phyloP scores from a whole-genome alignment of 2,888 invertebrate species.

The Andrena flavipes region DNA sequence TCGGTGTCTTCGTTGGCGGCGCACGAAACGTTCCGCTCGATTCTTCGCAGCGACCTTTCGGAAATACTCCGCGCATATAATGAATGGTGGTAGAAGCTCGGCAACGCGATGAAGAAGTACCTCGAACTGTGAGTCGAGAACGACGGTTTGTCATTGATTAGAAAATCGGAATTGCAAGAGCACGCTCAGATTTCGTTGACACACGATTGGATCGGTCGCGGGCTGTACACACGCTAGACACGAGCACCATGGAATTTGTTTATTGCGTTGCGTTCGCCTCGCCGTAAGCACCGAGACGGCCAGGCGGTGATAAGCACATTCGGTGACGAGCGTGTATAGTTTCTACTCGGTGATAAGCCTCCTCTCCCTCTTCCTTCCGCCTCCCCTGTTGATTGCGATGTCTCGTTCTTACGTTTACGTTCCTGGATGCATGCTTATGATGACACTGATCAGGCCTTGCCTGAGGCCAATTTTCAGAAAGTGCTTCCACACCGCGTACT shows the following conservation, averaged over 20 bases:
- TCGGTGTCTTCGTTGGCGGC: neutral
- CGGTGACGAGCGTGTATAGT: neutral
- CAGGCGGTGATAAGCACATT: slow-evolving; percentile 18
- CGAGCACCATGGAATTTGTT: slow-evolving; percentile 1
- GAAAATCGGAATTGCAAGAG: neutral
- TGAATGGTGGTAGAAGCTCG: slow-evolving; percentile 42
- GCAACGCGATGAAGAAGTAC: slow-evolving; percentile 65
- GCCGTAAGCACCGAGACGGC: neutral
- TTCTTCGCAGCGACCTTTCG: slow-evolving; percentile 16
- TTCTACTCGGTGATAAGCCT: neutral
- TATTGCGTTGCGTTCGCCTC: neutral
- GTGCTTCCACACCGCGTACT: slow-evolving; percentile 92
- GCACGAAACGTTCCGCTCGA: slow-evolving; percentile 25
- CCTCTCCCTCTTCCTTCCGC: no score
- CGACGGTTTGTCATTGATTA: neutral
- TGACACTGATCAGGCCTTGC: slow-evolving; percentile 78
- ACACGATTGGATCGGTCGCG: no score
- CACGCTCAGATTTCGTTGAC: no score
- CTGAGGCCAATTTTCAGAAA: slow-evolving; percentile 87
- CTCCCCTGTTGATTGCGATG: slow-evolving; percentile 1
- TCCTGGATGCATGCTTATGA: slow-evolving; percentile 43
- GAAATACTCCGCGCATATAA: slow-evolving; percentile 17
- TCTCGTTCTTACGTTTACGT: neutral
- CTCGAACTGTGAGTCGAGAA: slow-evolving; percentile 58
- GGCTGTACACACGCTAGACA: neutral